Percentiles rank a stretch among this genome's conserved stretches.
Evolutionary conservation across 2,888 invertebrate species (phyloP).

Genomic region (Spilarctia lutea): DNA sequence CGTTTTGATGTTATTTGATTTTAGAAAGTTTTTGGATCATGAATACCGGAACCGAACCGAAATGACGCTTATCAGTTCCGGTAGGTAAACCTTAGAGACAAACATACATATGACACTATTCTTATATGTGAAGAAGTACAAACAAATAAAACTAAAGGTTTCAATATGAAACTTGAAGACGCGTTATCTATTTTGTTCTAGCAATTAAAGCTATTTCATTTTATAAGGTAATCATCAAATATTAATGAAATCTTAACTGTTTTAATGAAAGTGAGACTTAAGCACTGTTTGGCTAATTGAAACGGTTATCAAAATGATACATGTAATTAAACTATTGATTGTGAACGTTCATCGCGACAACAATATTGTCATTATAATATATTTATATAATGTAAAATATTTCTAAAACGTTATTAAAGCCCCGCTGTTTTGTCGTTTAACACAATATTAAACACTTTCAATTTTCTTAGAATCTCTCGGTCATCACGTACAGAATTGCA

Average conservation of each 20-base stretch:
- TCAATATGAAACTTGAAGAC: not conserved
- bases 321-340: not conserved
- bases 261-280: not conserved
- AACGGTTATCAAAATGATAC: not conserved
- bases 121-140: not conserved
- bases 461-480: conserved; percentile 58
- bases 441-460: conserved; percentile 51
- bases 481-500: conserved; percentile 57
- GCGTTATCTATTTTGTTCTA: too few species aligned
- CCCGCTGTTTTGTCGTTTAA: conserved; percentile 8
- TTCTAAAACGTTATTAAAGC: conserved; percentile 1
- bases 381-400: not conserved
- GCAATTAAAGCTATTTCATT: not conserved
- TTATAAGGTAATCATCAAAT: not conserved
- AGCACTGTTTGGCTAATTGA: not conserved
- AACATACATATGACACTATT: not conserved
- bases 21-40: conserved; percentile 6
- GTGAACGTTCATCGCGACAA: not conserved
- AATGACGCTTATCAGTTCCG: not conserved
- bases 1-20: not conserved
- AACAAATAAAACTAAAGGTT: not conserved
- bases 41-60: conserved; percentile 1
- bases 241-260: not conserved
- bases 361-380: not conserved
- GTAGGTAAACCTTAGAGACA: not conserved